A percentile compares a stretch with the other conserved stretches of the same genome.
Evolutionary conservation across 2,888 invertebrate species (phyloP).

Genomic region (Opisthograptis luteolata): DNA sequence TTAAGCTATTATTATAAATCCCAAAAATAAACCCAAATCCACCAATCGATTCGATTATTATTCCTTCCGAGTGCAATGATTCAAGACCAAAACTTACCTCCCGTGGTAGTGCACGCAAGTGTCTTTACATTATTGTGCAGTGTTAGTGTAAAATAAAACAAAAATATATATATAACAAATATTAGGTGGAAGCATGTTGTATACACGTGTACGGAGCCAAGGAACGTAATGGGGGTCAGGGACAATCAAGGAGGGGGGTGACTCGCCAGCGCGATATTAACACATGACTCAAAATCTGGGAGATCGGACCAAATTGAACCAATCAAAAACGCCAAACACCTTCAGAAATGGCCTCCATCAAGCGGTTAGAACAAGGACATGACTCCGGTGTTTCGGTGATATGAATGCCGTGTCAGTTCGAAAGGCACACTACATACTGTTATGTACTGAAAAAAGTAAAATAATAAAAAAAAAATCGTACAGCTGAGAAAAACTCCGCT

Average conservation of each 20-base stretch:
- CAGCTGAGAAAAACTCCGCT: conserved; percentile 76
- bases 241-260: conserved; percentile 48
- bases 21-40: not conserved
- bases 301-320: conserved; percentile 24
- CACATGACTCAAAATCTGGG: conserved; percentile 38
- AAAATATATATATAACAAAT: conserved; percentile 24
- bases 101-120: conserved; percentile 42
- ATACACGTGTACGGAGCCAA: conserved; percentile 52
- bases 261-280: conserved; percentile 34
- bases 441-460: conserved; percentile 53
- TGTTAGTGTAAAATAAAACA: conserved; percentile 42
- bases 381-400: conserved; percentile 34
- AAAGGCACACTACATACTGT: conserved; percentile 78
- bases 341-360: conserved; percentile 23
- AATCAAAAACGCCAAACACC: conserved; percentile 15
- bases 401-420: conserved; percentile 74
- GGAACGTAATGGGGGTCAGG: conserved; percentile 54
- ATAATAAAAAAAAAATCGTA: conserved; percentile 57
- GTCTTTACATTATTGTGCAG: conserved; percentile 35
- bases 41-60: not conserved
- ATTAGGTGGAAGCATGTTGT: conserved; percentile 48
- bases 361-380: conserved; percentile 22
- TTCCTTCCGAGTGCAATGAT: conserved; percentile 17
- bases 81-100: conserved; percentile 19
- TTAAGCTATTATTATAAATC: not conserved